Conservation (phyloP, 2,113 vertebrate genomes). For the Hylia prasina region DNA sequence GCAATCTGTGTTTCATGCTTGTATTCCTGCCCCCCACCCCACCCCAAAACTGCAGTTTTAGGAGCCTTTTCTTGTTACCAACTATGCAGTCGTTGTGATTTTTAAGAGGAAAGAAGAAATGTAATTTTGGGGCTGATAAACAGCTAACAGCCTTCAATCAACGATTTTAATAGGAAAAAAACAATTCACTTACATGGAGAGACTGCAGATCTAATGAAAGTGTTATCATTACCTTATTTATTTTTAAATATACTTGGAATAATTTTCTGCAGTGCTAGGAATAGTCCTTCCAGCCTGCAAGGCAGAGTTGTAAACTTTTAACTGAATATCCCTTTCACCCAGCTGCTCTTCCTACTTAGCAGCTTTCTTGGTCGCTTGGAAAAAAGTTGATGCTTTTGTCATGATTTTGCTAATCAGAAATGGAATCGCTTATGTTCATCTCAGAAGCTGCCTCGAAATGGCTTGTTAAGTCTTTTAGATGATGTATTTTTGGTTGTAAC, state of each 20-base stretch:
- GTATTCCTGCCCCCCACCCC: neutral
- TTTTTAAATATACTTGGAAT: slow-evolving; percentile 57
- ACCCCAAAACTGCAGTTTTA: slow-evolving; percentile 63
- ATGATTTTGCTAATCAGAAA: slow-evolving; percentile 70
- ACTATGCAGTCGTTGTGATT: slow-evolving; percentile 53
- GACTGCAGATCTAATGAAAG: slow-evolving; percentile 50
- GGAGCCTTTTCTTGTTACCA: slow-evolving; percentile 69
- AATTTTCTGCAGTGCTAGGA: neutral
- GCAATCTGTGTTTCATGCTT: slow-evolving; percentile 72
- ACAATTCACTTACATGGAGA: neutral
- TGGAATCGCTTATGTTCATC: slow-evolving; percentile 27
- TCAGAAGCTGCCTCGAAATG: slow-evolving; percentile 29
- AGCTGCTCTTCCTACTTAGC: neutral
- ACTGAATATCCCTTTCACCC: neutral
- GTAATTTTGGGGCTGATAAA: slow-evolving; percentile 66
- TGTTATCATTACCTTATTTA: slow-evolving; percentile 55
- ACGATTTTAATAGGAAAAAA: slow-evolving; percentile 69
- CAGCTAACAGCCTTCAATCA: slow-evolving; percentile 68
- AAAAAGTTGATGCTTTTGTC: slow-evolving; percentile 59
- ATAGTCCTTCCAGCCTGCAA: neutral
- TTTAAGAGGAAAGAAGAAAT: slow-evolving; percentile 59
- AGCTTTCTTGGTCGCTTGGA: neutral
- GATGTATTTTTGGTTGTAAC: slow-evolving; percentile 20
- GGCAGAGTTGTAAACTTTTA: slow-evolving; percentile 30
- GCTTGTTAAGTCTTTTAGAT: slow-evolving; percentile 45